Conservation (phyloP, 2,888 invertebrate species). For the Plebejus argus region DNA sequence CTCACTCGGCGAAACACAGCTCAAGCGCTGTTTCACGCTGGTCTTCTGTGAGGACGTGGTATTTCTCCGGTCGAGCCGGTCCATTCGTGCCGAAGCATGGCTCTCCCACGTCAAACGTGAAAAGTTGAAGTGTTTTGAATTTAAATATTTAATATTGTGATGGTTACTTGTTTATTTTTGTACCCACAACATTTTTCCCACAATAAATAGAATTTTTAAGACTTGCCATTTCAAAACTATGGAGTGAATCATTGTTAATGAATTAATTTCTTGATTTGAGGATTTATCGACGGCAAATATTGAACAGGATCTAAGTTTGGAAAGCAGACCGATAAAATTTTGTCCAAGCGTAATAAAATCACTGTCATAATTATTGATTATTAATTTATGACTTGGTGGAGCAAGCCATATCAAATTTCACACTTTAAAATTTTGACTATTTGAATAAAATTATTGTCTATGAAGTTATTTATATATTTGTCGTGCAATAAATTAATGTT, state of each 20-base stretch:
- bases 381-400: background rate
- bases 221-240: no score
- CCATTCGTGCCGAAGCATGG: no score
- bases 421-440: constrained; percentile 7
- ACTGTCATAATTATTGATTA: constrained; percentile 7
- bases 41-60: no score
- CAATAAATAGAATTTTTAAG: no score
- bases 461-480: background rate
- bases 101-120: no score
- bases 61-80: no score
- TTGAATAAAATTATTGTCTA: constrained; percentile 16
- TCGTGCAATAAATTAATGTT: constrained; percentile 4
- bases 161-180: no score
- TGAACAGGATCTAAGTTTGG: constrained; percentile 2
- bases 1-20: no score
- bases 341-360: constrained; percentile 14
- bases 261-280: background rate
- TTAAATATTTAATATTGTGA: no score
- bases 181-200: no score
- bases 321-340: background rate
- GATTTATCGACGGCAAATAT: background rate
- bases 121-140: no score
- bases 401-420: background rate
- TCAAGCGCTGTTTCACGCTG: no score
- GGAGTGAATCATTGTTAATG: background rate